Base-by-base conservation (phyloP, 2,113 vertebrate species). In the Saccopteryx bilineata region DNA sequence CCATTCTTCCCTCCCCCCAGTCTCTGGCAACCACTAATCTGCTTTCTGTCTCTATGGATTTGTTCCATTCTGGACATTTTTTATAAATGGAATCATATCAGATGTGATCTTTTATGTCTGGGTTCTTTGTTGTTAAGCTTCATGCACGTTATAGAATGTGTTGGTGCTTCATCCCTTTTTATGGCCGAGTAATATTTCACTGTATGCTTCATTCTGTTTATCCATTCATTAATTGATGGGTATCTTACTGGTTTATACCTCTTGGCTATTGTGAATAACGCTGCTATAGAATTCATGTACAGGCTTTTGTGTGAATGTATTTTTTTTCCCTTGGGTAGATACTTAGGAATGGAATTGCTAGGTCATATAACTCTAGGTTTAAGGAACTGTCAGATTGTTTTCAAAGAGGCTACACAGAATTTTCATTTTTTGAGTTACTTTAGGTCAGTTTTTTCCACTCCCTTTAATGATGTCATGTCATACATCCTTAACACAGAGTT, bases 131-230 rank as follows among this genome's bases (percentile, higher is more conserved):
- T 15, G 33, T 50, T 33, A 28, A 7, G 68, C 15, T 11, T 15
- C 50, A 11, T 39, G 50, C 12, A 1, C 23, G 2, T 9, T 6
- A 4, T 2, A 65, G 26, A 7, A 0, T 1, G 21, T 39, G 23
- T 80, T 26, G 1, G 72, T 1, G 3, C 86, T 39, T 31, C 1
- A 0, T 8, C 3, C 48, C 54, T 86, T 56, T 52, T 76, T 24
- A 4, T 8, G 31, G 18, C 82, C 3, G 23, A 74, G 4, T 61
- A 72, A 10, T 50, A 11, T 14, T 68, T 79, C 65, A 2, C 19
- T 9, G 23, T 31, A 1, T 46, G 85, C n/a, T 65, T 5, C 11
- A 3, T 63, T 12, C 14, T 28, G 28, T 84, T 33, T 52, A 24
- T 28, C n/a, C 50, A 1, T n/a, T 54, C 9, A 4, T 23, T 58